phyloP scores from a whole-genome alignment of 2,888 invertebrate species.

The Prosapia bicincta region DNA sequence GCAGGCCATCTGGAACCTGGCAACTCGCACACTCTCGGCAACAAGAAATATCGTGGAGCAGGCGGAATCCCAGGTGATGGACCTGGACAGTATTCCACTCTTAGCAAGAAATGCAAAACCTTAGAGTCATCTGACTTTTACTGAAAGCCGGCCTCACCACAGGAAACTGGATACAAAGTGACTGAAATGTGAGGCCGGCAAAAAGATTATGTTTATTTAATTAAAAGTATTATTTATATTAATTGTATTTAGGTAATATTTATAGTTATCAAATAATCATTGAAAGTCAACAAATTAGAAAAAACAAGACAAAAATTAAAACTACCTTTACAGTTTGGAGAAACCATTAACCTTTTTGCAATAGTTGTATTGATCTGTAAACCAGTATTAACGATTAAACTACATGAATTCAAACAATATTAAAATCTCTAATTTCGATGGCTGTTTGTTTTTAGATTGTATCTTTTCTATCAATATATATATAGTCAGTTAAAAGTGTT shows the following conservation, averaged over 20 bases:
- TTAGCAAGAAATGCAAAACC: constrained; percentile 95
- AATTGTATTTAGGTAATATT: not conserved
- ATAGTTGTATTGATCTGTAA: no score
- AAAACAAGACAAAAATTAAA: no score
- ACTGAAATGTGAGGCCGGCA: not conserved
- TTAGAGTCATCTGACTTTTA: constrained; percentile 91
- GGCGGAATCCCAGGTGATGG: constrained; percentile 55
- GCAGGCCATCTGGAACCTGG: constrained; percentile 44
- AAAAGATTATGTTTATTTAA: not conserved
- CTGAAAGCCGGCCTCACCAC: constrained; percentile 70
- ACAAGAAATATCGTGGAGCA: constrained; percentile 56
- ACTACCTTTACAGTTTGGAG: no score
- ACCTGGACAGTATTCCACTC: constrained; percentile 86
- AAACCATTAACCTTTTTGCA: no score
- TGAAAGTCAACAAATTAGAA: not conserved
- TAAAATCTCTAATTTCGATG: not conserved
- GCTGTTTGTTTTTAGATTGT: not conserved
- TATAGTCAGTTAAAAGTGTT: no score
- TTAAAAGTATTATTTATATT: not conserved
- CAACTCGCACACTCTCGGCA: constrained; percentile 54
- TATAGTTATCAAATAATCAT: not conserved
- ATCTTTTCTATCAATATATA: no score
- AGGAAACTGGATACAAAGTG: not conserved
- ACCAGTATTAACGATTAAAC: no score
- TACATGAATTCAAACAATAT: not conserved